These are phyloP conservation scores for Anthopleura xanthogrammica DNA, from an alignment of 92 coral and sea anemone genomes.

Conservation along the genomic window DNA sequence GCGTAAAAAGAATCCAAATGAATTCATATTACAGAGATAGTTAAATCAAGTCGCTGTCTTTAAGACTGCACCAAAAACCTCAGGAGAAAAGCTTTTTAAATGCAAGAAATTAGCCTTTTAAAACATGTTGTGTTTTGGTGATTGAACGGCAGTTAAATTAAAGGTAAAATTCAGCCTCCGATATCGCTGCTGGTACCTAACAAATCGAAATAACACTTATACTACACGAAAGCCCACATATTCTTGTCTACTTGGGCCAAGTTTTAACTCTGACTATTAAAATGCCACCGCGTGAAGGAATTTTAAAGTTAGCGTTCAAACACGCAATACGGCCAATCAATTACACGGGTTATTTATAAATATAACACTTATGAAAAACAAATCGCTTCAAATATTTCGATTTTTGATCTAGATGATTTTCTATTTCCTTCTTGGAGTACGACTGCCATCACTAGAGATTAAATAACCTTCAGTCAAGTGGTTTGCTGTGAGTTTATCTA, in stretches of 20 bases:
- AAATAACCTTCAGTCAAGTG: too few relatives aligned
- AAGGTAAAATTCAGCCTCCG: not conserved
- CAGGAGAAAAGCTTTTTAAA: not conserved
- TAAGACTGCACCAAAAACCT: not conserved
- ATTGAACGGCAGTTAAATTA: not conserved
- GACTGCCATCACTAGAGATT: too few relatives aligned
- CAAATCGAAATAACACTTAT: not conserved
- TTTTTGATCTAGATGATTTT: too few relatives aligned
- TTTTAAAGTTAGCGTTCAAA: not conserved
- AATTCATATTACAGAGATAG: not conserved
- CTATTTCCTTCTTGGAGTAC: too few relatives aligned
- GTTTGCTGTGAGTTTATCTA: too few relatives aligned
- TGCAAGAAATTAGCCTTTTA: not conserved
- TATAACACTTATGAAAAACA: not conserved
- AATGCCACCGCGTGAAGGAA: not conserved
- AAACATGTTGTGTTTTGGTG: not conserved
- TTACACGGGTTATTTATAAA: not conserved
- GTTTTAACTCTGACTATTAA: not conserved
- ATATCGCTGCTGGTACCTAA: slow-evolving; percentile 6
- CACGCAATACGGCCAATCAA: slow-evolving; percentile 5
- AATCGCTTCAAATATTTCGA: too few relatives aligned
- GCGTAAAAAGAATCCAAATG: slow-evolving; percentile 1
- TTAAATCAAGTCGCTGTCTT: slow-evolving; percentile 4
- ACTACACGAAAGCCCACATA: slow-evolving; percentile 3
- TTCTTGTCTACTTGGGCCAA: slow-evolving; percentile 5